These are phyloP conservation scores for Synergus gifuensis DNA, from an alignment of 2,888 invertebrate genomes.

Conservation along the genomic window DNA sequence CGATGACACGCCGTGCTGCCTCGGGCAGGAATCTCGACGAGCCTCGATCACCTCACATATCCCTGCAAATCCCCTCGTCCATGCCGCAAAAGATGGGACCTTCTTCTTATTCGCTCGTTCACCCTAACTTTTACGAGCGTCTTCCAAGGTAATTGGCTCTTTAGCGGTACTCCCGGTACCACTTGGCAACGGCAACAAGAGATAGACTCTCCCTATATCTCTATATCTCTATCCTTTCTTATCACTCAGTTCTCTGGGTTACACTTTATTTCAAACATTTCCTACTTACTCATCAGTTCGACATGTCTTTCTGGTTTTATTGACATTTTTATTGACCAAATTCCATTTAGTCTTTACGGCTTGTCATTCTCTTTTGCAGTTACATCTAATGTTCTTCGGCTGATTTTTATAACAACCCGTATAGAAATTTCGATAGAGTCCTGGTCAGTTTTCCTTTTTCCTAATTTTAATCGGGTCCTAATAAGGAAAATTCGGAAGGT, in stretches of 20 bases:
- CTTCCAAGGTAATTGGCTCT: constrained; percentile 74
- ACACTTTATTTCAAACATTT: background rate
- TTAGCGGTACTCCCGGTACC: constrained; percentile 68
- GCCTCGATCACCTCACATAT: constrained; percentile 57
- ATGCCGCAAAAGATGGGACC: constrained; percentile 45
- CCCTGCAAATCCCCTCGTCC: background rate
- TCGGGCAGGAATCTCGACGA: constrained; percentile 63
- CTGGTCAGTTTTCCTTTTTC: too few species aligned
- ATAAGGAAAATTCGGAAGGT: too few species aligned
- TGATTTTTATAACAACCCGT: background rate
- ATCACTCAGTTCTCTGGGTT: background rate
- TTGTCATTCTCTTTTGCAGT: background rate
- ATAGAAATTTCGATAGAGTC: too few species aligned
- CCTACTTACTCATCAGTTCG: background rate
- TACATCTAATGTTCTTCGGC: background rate
- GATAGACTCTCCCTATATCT: background rate
- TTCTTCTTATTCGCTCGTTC: constrained; percentile 52
- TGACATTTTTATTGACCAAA: background rate
- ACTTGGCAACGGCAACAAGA: constrained; percentile 39
- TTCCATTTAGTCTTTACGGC: background rate
- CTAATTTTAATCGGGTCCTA: too few species aligned
- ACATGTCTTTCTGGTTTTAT: background rate
- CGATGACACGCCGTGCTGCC: constrained; percentile 74
- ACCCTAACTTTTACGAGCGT: constrained; percentile 72
- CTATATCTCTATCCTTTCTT: background rate